Percentiles rank a stretch among this genome's conserved stretches.
These are phyloP conservation scores for Nephrotoma flavescens DNA, from an alignment of 2,888 invertebrate species.

Conservation along the genomic window DNA sequence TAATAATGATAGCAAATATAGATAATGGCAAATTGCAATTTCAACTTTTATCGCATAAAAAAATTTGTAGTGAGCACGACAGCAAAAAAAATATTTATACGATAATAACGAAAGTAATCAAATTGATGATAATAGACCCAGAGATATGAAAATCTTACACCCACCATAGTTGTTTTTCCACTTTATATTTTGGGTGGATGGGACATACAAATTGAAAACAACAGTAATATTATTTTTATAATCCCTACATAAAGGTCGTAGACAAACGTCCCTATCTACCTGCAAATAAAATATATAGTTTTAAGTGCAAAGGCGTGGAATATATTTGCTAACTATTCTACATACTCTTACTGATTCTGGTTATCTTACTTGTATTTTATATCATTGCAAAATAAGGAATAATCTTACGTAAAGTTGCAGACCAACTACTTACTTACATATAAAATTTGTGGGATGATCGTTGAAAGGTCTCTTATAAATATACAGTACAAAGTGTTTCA, in stretches of 20 bases:
- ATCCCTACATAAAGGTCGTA: not conserved
- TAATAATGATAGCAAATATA: not conserved
- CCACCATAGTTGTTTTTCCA: not conserved
- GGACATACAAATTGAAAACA: not conserved
- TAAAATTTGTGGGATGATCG: no score
- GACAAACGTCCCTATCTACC: not conserved
- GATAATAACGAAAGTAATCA: not conserved
- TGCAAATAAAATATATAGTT: not conserved
- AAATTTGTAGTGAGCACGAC: not conserved
- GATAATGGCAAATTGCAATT: not conserved
- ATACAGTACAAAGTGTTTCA: no score
- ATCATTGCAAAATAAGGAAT: no score
- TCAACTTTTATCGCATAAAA: not conserved
- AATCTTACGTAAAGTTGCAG: no score
- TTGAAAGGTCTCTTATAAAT: no score
- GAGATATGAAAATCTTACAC: not conserved
- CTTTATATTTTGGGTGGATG: no score
- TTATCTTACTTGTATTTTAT: no score
- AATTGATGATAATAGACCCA: not conserved
- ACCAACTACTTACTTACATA: no score
- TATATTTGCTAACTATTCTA: not conserved
- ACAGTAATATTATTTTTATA: not conserved
- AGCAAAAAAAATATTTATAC: not conserved
- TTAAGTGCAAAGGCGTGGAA: not conserved
- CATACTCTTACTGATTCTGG: no score